These are phyloP conservation scores for Argya squamiceps DNA, from an alignment of 2,797 vertebrate genomes.

Conservation along the genomic window DNA sequence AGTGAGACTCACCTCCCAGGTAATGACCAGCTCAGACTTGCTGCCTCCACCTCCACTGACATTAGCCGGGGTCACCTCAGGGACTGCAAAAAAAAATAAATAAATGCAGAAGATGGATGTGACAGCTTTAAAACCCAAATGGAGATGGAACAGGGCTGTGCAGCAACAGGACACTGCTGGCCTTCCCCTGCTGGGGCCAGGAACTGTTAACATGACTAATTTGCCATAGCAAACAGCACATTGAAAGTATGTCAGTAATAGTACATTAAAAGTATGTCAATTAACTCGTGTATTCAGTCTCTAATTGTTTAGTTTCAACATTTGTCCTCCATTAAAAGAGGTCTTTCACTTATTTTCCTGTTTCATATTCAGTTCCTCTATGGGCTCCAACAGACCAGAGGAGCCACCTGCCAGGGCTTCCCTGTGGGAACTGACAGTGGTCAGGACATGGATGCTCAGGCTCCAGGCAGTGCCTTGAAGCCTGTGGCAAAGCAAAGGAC, in stretches of 20 bases:
- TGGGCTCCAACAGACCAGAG: neutral
- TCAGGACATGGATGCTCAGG: too few relatives aligned
- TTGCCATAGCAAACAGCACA: neutral
- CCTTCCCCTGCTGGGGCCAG: neutral
- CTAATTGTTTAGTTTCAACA: constrained; percentile 47
- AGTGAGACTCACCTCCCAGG: constrained; percentile 90
- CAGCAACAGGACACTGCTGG: neutral
- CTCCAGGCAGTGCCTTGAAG: too few relatives aligned
- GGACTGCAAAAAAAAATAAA: constrained; percentile 81
- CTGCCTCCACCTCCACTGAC: constrained; percentile 96
- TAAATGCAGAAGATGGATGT: neutral
- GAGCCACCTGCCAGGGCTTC: neutral
- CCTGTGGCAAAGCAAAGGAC: too few relatives aligned
- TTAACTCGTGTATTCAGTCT: constrained; percentile 21
- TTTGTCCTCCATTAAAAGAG: neutral
- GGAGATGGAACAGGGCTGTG: neutral
- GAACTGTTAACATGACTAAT: neutral
- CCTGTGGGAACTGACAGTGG: neutral
- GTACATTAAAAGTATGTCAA: neutral
- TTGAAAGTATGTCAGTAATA: constrained; percentile 22
- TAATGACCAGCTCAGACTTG: constrained; percentile 97
- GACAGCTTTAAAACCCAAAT: neutral
- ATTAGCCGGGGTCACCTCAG: constrained; percentile 94
- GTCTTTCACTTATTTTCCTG: neutral
- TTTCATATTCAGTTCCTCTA: neutral